Base-by-base conservation (phyloP, 2,113 vertebrate genomes). In the Triplophysa tibetana region DNA sequence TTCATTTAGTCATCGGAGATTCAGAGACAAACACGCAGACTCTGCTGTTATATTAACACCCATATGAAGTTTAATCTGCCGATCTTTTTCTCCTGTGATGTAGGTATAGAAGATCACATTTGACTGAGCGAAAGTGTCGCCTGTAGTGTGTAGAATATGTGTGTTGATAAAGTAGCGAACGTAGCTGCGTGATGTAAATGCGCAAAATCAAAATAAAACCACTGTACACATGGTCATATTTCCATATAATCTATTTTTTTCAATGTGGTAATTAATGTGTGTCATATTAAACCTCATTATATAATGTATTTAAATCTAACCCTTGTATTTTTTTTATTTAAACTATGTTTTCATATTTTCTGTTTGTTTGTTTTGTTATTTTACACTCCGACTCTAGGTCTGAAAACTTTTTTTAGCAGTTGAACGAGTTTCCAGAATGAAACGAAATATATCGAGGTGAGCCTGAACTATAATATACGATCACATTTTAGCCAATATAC, bases 21-120 rank as follows among this genome's bases (percentile, higher is more conserved):
- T 24, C n/a, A 21, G 24, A 66, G 56, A 19, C 50, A 24, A 38
- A 82, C 43, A 77, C 82, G 85, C 65, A 48, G 84, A 80, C 65
- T 86, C 88, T 91, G 88, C 87, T 0, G 88, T 90, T 93, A 93
- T 92, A 92, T 93, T 81, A 88, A 89, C 87, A 86, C 88, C 91
- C 85, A 81, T 90, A 90, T 56, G 87, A 92, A 75, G 82, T 81
- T 89, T 90, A 89, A 66, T 38, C 63, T 66, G 75, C 48, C 50
- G 48, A 84, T 23, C 12, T 26, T 45, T 70, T 85, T 66, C 81
- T 33, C 81, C 68, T 85, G 86, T 87, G 84, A 83, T 77, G 82
- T 91, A 89, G 79, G 86, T 91, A 29, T 29, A 88, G 87, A 84
- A 76, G 86, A 88, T 85, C 88, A 88, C 16, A 73, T 56, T 88